Base-by-base conservation (phyloP, 2,113 vertebrate species). In the Eudyptes chrysolophus region DNA sequence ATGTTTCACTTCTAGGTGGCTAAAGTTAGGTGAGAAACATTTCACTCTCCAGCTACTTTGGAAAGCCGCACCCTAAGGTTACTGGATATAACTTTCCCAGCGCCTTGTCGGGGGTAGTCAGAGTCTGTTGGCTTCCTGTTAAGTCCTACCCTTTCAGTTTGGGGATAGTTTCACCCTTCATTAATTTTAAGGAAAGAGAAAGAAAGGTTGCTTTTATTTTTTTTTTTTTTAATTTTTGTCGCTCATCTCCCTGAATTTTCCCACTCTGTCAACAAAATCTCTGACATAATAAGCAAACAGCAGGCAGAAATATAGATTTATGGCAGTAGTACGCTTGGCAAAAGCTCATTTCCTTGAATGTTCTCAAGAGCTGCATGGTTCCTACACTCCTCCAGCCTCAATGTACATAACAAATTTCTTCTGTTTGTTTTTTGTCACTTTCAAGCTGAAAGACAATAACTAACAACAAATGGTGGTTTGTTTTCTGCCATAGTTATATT, bases 341-440 rank as follows among this genome's bases (percentile, higher is more conserved):
- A 20, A 70, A 74, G 13, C 51, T 44, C 38, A 54, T 94, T 90
- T 90, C 84, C 86, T 90, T 29, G 46, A 48, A 60, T 14, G 57
- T 90, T 93, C 81, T 94, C 81, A 40, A 84, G 90, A 93, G 84
- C 88, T 87, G 55, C 32, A 1, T 74, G 90, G 81, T 75, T 95
- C 72, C 83, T 89, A 26, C 69, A 11, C 80, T 92, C 80, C 76
- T 92, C 79, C 88, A 75, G 71, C 76, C 83, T 94, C 95, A 84
- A 77, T 77, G 82, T 93, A 93, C 76, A 71, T 65, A 95, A 94
- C 88, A 75, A 96, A 90, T 89, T 87, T 54, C 42, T 92, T 76
- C 70, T 90, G 88, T 94, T 97, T 95, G 88, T 87, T 87, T 95
- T 92, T 94, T 92, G 86, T 95, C 90, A 84, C 88, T 95, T 84